Evolutionary conservation across 2,113 vertebrate genomes (phyloP), one percentile per base, ranked within the genome.

Genomic region (Silurus asotus): DNA sequence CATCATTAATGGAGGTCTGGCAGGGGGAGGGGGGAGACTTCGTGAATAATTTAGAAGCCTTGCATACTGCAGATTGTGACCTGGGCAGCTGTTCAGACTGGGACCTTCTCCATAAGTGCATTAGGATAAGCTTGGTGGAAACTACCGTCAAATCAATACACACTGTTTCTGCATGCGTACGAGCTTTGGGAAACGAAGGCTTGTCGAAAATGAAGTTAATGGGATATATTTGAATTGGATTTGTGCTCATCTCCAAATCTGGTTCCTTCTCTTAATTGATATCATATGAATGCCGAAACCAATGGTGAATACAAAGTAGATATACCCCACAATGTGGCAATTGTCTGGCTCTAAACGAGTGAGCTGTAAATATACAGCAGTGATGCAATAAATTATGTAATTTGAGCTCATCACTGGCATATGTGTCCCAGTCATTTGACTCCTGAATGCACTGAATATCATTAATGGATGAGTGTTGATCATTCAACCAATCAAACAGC

Each of bases 31-130:
- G 89, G 37, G 90, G 49, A 81, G 90, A 88, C 56, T 86, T 92
- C 79, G 88, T 95, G 93, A 95, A 95, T 95, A 94, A 95, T 95
- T 95, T 89, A 95, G 91, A 87, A 93, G 92, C 92, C 91, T 88
- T 91, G 90, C 61, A 56, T 87, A 59, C 91, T 90, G 92, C 91
- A 93, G 92, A 93, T 92, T 94, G 92, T 93, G 93, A 93, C 91
- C 93, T 91, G 87, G 89, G 87, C 90, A 93, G 90, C 87, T 87
- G 91, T 89, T 91, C 91, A 82, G 87, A 86, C 90, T 62, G 85
- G 92, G 93, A 92, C 90, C 86, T 91, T 91, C 64, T 56, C 91
- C 91, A 91, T 90, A 89, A 93, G 92, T 94, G 94, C 95, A 94
- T 95, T 93, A 93, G 92, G 91, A 88, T 92, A 93, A 94, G 92